A percentile compares a stretch with the other conserved stretches of the same genome.
phyloP scores from a whole-genome alignment of 2,113 vertebrate genomes.

The Conger conger region DNA sequence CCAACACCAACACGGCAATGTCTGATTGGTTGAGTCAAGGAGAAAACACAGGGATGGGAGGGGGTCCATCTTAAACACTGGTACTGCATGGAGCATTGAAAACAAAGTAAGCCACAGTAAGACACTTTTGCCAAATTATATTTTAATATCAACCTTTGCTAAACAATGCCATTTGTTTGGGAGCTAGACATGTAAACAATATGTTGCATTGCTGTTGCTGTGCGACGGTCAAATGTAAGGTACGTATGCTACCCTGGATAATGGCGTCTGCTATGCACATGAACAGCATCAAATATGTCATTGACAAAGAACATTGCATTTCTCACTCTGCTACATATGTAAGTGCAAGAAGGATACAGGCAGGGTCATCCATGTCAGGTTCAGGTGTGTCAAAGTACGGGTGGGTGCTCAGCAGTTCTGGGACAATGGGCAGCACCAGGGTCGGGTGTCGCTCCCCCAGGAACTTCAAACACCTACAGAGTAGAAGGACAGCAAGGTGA shows the following conservation, averaged over 20 bases:
- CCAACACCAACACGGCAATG: conserved; percentile 92
- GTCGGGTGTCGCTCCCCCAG: conserved; percentile 89
- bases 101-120: too few relatives aligned
- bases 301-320: neutral
- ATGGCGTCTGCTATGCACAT: neutral
- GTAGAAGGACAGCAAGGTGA: neutral
- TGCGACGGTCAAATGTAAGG: neutral
- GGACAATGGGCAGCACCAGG: conserved; percentile 90
- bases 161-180: neutral
- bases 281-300: neutral
- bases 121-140: too few relatives aligned
- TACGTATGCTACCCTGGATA: neutral
- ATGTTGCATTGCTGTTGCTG: neutral
- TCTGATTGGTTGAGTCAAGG: conserved; percentile 66
- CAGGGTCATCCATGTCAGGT: conserved; percentile 97
- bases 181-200: neutral
- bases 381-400: conserved; percentile 97
- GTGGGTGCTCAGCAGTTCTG: conserved; percentile 93
- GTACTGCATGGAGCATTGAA: neutral
- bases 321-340: neutral
- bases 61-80: neutral
- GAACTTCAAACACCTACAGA: conserved; percentile 88
- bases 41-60: neutral
- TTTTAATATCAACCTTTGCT: too few relatives aligned
- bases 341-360: conserved; percentile 85